Evolutionary conservation across 2,113 vertebrate genomes (phyloP).

Genomic region (Anarhynchus alexandrinus): DNA sequence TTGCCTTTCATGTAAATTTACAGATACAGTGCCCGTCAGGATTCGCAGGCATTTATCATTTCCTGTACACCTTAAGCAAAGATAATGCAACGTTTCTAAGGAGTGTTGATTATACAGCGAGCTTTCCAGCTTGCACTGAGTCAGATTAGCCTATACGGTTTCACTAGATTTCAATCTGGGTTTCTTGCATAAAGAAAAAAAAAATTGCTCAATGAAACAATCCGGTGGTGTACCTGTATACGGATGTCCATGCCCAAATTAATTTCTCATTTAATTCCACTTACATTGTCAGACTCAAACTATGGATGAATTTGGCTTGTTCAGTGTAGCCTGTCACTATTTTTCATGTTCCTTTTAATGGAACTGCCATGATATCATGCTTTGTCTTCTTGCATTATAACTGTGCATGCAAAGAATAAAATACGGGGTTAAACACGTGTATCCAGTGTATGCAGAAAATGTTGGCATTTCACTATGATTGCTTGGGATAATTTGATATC

Average conservation of each 20-base stretch:
- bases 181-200: neutral
- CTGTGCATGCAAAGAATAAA: neutral
- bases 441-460: neutral
- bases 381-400: neutral
- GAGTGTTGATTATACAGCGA: neutral
- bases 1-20: neutral
- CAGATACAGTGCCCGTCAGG: neutral
- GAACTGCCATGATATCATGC: neutral
- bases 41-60: neutral
- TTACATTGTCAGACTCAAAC: neutral
- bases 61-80: neutral
- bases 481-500: neutral
- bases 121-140: neutral
- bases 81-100: neutral
- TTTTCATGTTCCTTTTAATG: neutral
- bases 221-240: neutral
- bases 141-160: neutral
- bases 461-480: neutral
- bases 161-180: neutral
- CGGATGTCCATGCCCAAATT: neutral
- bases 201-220: neutral
- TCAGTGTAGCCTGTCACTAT: neutral
- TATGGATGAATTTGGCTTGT: neutral
- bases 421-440: neutral
- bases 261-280: neutral